Conservation (phyloP, 2,113 vertebrate species). For the Cairina moschata region DNA sequence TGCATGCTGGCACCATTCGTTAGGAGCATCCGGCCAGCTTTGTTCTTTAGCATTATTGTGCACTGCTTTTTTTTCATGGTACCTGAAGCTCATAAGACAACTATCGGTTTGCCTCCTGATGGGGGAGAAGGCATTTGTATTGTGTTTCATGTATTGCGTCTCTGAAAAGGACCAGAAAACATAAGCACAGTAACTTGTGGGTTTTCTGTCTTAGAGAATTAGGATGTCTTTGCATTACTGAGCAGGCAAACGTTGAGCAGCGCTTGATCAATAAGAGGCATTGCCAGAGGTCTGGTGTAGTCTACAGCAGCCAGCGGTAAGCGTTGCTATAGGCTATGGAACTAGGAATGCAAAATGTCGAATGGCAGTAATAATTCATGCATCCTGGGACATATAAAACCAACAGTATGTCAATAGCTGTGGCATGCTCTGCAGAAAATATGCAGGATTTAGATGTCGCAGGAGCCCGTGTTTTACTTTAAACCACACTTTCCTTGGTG, state of each 20-base stretch:
- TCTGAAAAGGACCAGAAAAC: constrained; percentile 45
- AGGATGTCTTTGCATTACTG: constrained; percentile 66
- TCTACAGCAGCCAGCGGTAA: constrained; percentile 50
- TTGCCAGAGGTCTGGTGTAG: constrained; percentile 59
- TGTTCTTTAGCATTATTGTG: not conserved
- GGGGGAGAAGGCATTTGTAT: not conserved
- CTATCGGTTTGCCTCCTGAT: not conserved
- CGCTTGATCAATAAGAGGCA: constrained; percentile 66
- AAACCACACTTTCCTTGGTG: constrained; percentile 28
- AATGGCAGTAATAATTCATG: constrained; percentile 77
- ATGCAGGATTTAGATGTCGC: constrained; percentile 57
- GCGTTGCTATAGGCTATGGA: constrained; percentile 68
- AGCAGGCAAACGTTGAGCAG: constrained; percentile 47
- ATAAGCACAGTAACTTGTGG: not conserved
- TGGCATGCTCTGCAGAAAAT: constrained; percentile 64
- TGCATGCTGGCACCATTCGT: not conserved
- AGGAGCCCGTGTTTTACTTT: constrained; percentile 40
- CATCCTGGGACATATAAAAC: constrained; percentile 72
- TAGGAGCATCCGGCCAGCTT: not conserved
- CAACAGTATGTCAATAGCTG: constrained; percentile 71
- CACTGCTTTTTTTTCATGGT: not conserved
- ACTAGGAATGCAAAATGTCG: constrained; percentile 66
- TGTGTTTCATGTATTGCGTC: not conserved
- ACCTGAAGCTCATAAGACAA: not conserved
- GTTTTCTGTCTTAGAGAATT: constrained; percentile 57